These are phyloP conservation scores for Ligdia adustata DNA, from an alignment of 2,888 invertebrate species.

Conservation along the genomic window DNA sequence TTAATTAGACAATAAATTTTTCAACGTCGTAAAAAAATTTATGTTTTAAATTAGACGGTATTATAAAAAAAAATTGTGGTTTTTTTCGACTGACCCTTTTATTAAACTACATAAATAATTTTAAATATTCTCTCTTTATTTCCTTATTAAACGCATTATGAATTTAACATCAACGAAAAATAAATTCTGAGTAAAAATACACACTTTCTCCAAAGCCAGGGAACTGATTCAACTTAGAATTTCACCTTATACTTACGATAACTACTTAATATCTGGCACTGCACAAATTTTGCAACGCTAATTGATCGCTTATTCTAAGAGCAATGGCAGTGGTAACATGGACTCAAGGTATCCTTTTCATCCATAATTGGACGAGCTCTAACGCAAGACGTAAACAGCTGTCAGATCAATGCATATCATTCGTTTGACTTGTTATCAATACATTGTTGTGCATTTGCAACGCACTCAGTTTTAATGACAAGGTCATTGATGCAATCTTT, in stretches of 20 bases:
- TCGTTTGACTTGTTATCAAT: constrained; percentile 20
- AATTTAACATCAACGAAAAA: too few relatives aligned
- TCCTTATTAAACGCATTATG: too few relatives aligned
- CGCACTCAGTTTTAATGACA: constrained; percentile 30
- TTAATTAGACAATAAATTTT: too few relatives aligned
- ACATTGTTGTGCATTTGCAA: constrained; percentile 23
- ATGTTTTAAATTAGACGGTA: too few relatives aligned
- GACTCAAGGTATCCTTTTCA: not conserved
- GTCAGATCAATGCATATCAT: constrained; percentile 11
- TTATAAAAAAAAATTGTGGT: too few relatives aligned
- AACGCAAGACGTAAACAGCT: constrained; percentile 16
- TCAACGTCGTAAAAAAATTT: too few relatives aligned
- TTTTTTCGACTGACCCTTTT: too few relatives aligned
- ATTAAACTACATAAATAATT: too few relatives aligned
- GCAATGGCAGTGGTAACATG: constrained; percentile 19
- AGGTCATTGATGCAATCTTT: constrained; percentile 30
- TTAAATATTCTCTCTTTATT: too few relatives aligned
- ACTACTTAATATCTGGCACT: not conserved
- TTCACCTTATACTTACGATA: not conserved
- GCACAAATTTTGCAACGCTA: constrained; percentile 6
- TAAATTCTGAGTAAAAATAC: too few relatives aligned
- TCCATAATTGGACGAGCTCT: constrained; percentile 14
- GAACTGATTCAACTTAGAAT: too few relatives aligned
- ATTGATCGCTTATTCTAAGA: constrained; percentile 7
- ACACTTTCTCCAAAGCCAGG: too few relatives aligned